Evolutionary conservation across 2,797 vertebrate species (phyloP), one percentile per base, ranked within the genome.

Genomic region (Chromis chromis): DNA sequence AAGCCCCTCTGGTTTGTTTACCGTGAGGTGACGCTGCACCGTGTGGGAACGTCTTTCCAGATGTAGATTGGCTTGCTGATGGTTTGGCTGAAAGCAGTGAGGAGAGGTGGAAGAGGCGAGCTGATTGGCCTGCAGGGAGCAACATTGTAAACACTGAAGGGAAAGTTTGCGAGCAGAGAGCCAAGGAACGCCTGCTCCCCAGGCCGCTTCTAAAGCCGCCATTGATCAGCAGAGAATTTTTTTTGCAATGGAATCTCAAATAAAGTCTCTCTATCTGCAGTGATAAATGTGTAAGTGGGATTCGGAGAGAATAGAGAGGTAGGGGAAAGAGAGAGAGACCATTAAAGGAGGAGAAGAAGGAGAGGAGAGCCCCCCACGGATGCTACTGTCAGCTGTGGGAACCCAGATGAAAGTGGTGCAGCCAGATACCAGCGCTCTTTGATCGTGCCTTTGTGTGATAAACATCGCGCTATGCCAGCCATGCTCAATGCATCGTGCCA

Each of bases 361-460:
- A 90, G 84, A 80, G 78, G 79, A 85, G 84, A 82, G 81, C 90
- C 93, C 92, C 92, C 93, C 85, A 86, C 68, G 89, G 93, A 92
- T 86, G 87, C 86, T 90, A 88, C 92, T 93, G 94, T 94, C 94
- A 95, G 93, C 91, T 94, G 88, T 91, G 91, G 90, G 91, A 91
- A 91, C 90, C 91, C 90, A 94, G 94, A 95, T 95, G 94, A 95
- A 95, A 95, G 94, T 83, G 84, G 83, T 88, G 84, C 79, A 91
- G 92, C 92, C 90, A 90, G 92, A 92, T 91, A 92, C 79, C 91
- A 83, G 81, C 80, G 79, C 87, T 86, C 93, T 95, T 95, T 95
- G 94, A 95, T 95, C 93, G 86, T 76, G 88, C 82, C 91, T 94
- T 95, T 93, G 92, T 95, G 92, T 94, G 93, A 93, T 94, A 94